Evolutionary conservation across 2,888 invertebrate genomes (phyloP).

Genomic region (Nephrotoma flavescens): DNA sequence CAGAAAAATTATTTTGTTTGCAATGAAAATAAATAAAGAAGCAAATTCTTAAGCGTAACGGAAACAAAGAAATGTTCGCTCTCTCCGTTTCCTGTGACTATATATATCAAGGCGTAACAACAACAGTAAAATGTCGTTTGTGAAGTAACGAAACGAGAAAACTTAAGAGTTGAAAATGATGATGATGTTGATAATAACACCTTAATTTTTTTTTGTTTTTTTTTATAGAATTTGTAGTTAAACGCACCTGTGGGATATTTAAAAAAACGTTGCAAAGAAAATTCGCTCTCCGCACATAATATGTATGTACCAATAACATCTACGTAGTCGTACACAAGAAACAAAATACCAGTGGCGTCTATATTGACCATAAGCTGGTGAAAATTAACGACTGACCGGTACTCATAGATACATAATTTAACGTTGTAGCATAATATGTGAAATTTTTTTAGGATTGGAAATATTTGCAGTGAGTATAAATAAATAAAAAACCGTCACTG

Average conservation of each 20-base stretch:
- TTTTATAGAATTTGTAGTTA: background rate
- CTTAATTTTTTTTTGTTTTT: background rate
- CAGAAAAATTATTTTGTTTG: background rate
- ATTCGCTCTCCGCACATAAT: background rate
- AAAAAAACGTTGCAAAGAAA: background rate
- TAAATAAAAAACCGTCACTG: background rate
- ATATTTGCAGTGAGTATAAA: too few species aligned
- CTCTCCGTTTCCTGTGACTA: background rate
- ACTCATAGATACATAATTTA: too few species aligned
- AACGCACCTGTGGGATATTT: background rate
- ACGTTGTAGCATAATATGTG: background rate
- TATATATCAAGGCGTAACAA: background rate
- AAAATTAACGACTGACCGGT: too few species aligned
- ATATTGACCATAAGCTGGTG: too few species aligned
- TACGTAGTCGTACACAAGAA: too few species aligned
- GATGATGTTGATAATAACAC: background rate
- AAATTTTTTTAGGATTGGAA: background rate
- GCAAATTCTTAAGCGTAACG: background rate
- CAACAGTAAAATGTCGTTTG: background rate
- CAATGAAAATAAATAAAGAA: background rate
- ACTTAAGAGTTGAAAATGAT: background rate
- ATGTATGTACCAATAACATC: too few species aligned
- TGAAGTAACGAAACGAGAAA: background rate
- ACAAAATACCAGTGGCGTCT: too few species aligned
- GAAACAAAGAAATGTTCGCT: background rate